Evolutionary conservation across 2,797 vertebrate genomes (phyloP), one percentile per base, ranked within the genome.

Genomic region (Merluccius polli): DNA sequence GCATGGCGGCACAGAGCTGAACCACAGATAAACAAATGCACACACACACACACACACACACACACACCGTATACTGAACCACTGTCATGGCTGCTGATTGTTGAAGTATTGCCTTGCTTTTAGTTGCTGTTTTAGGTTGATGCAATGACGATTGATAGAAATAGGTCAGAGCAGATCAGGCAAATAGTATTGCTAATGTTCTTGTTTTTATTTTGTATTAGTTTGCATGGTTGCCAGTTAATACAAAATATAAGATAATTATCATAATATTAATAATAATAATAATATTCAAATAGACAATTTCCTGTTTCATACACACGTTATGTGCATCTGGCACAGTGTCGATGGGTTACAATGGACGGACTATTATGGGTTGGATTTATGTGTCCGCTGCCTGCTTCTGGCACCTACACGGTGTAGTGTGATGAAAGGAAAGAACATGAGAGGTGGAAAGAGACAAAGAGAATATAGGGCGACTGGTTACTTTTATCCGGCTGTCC

Each of bases 1-100:
- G 44, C 90, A 88, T 85, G 83, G 84, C 77, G 79, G 77, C 75
- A 77, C 80, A 67, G 79, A 80, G 79, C 80, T 83, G 33, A 21
- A 68, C 33, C 75, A 81, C 67, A 76, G 31, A 77, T 16, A 2
- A 77, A 75, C 74, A 29, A 68, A 68, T 12, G 29, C 65, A 29
- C 24, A 68, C 65, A 68, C 24, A 68, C 27, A 68, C 63, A 67
- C 13, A 67, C 21, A 52, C 18, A 52, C 48, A 52, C 48, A 52
- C 48, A 52, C 48, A 52, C 18, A 52, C 48, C 21, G 21, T 2
- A 41, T 21, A 12, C 16, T 59, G 52, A 9, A 59, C 52, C 52
- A 10, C 52, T 18, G 21, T 59, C 21, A n/a, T 52, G 52, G 16
- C 21, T 59, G 52, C 52, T 59, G 21, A 7, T 24, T 59, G 52